Base-by-base conservation (phyloP, 2,113 vertebrate species). In the Eubucco bourcierii region DNA sequence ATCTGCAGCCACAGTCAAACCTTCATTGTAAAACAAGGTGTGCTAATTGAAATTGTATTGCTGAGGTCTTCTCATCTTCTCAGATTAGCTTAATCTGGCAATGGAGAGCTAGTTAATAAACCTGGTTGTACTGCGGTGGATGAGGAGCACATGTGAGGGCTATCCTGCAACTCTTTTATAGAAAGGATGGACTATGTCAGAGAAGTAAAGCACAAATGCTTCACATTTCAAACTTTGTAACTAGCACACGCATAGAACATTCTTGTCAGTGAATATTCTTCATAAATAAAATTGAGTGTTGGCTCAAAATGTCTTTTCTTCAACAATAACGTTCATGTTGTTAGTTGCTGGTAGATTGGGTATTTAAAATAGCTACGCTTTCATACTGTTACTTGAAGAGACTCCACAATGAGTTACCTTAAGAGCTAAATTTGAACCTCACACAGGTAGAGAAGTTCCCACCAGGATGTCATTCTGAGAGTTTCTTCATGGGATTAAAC, bases 141-240 rank as follows among this genome's bases (percentile, higher is more conserved):
- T 21, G 60, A 79, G 41, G 28, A 91, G 21, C 50, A 61, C n/a
- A 6, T 18, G 2, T 41, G 31, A 0, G 0, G 84, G 33, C 15
- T 46, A 9, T 24, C 6, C 58, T 87, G 41, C 19, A 84, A 39
- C 20, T 53, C 9, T 83, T 78, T 66, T 46, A n/a, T 12, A 25
- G 37, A 65, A n/a, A 72, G 15, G 33, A 31, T 72, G 41, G 85
- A 58, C 4, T 21, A 31, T 61, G 10, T 31, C 67, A 88, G 55
- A 83, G 80, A 8, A 80, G 31, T 58, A 73, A 85, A 77, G 21
- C 41, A 39, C 29, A 55, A 74, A 77, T 63, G 15, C 18, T 85
- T 73, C 86, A 73, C 60, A 66, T 44, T 63, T 28, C 46, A 73
- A 75, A 70, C 46, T 92, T 84, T 73, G 70, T 47, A 95, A 80